Conservation (phyloP, 2,888 invertebrate genomes). For the Aquatica leii region DNA sequence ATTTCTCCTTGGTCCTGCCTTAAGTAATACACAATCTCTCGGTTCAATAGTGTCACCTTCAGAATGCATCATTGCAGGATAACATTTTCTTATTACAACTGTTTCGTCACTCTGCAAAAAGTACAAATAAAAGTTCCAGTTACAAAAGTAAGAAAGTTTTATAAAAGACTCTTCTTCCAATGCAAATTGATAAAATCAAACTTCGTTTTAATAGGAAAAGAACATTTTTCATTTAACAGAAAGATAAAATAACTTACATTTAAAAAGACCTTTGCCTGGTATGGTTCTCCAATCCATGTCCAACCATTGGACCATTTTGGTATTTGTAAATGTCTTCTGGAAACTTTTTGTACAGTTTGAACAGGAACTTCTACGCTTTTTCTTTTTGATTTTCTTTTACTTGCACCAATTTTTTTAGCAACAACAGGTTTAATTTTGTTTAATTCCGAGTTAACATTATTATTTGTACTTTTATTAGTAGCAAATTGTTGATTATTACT, state of each 20-base stretch:
- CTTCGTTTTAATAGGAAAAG: too few relatives aligned
- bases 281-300: constrained; percentile 88
- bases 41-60: constrained; percentile 88
- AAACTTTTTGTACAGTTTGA: constrained; percentile 45
- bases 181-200: too few relatives aligned
- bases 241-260: constrained; percentile 73
- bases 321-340: constrained; percentile 54
- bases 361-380: constrained; percentile 42
- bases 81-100: constrained; percentile 81
- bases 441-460: constrained; percentile 38
- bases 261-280: constrained; percentile 84
- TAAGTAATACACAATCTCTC: constrained; percentile 90
- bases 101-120: constrained; percentile 75
- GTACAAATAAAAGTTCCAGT: constrained; percentile 53
- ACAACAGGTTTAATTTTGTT: constrained; percentile 36
- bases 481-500: constrained; percentile 18
- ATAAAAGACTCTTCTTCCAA: too few relatives aligned
- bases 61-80: constrained; percentile 87
- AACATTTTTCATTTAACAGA: constrained; percentile 78
- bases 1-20: constrained; percentile 82
- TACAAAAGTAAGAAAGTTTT: background rate
- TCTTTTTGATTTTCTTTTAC: constrained; percentile 52
- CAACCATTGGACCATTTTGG: constrained; percentile 92
- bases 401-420: constrained; percentile 43
- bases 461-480: constrained; percentile 41